Conservation (phyloP, 37 sponge, comb jelly and placozoan species). For the Amphimedon queenslandica region DNA sequence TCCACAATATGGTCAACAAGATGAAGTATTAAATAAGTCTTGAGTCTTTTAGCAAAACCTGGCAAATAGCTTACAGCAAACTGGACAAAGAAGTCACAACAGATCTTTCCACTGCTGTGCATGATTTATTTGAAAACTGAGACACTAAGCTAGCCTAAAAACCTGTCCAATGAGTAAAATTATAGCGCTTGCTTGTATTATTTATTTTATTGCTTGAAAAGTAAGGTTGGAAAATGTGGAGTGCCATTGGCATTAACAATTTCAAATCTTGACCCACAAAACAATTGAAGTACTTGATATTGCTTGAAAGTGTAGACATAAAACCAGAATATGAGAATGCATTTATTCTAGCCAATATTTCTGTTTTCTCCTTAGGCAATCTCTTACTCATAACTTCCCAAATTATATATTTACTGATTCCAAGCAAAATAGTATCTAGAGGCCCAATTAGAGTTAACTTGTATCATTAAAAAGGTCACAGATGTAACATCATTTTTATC, state of each 20-base stretch:
- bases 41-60: constrained; percentile 3
- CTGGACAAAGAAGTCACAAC: constrained; percentile 17
- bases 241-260: background rate
- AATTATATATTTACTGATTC: constrained; percentile 36
- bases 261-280: constrained; percentile 49
- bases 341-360: constrained; percentile 22
- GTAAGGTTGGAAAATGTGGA: background rate
- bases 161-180: constrained; percentile 16
- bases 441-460: constrained; percentile 39
- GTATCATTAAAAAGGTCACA: background rate
- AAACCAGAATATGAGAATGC: constrained; percentile 34
- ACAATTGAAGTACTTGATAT: constrained; percentile 27
- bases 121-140: background rate
- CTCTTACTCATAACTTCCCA: constrained; percentile 10
- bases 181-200: too few relatives aligned
- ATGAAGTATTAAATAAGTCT: constrained; percentile 43
- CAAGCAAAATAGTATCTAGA: constrained; percentile 33
- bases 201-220: background rate
- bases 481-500: background rate
- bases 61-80: constrained; percentile 4
- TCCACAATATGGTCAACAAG: constrained; percentile 25
- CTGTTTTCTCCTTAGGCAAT: constrained; percentile 5
- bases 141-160: constrained; percentile 14
- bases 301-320: constrained; percentile 5
- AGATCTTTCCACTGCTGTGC: background rate